Conservation (phyloP, 2,113 vertebrate genomes). For the Cichladusa arquata region DNA sequence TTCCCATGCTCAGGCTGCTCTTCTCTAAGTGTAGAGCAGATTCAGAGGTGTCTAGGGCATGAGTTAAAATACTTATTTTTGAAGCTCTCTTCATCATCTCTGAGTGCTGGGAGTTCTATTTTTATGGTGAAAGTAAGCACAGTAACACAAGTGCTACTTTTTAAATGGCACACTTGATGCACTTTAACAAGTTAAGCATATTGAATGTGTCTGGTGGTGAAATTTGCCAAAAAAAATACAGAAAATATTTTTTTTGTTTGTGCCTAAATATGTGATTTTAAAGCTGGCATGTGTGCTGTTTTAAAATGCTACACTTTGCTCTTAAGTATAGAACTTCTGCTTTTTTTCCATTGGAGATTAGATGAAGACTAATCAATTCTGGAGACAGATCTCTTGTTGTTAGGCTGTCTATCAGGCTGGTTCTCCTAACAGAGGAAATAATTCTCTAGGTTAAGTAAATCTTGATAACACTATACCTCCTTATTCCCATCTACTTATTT, state of each 20-base stretch:
- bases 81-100: background rate
- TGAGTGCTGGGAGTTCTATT: constrained; percentile 10
- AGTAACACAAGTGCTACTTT: constrained; percentile 2
- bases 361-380: background rate
- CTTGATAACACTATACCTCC: background rate
- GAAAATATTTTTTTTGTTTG: constrained; percentile 51
- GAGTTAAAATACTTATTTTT: constrained; percentile 42
- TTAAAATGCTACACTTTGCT: background rate
- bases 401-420: background rate
- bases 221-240: constrained; percentile 42
- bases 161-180: constrained; percentile 7
- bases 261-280: constrained; percentile 34
- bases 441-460: background rate
- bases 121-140: constrained; percentile 28
- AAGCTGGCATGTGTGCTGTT: constrained; percentile 25
- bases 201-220: constrained; percentile 3
- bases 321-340: background rate
- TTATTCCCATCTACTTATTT: background rate
- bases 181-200: constrained; percentile 27
- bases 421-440: background rate
- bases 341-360: background rate
- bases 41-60: constrained; percentile 22
- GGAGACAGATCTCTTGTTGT: background rate
- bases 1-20: background rate
- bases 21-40: background rate